Base-by-base conservation (phyloP, 2,888 invertebrate genomes). In the Resseliella maxima region DNA sequence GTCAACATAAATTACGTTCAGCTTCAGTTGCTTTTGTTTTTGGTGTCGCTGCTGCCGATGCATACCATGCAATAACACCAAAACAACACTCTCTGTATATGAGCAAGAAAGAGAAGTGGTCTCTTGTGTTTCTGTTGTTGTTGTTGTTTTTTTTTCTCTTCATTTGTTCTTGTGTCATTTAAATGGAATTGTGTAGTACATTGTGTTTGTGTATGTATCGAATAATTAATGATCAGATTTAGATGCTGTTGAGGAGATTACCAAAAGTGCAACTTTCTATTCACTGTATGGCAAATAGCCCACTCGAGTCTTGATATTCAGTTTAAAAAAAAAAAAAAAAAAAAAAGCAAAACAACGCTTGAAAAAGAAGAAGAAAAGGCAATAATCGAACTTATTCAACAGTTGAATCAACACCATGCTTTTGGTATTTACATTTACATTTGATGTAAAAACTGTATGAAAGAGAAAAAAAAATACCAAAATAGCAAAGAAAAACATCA, bases 191-290 rank as follows among this genome's bases (percentile, higher is more conserved):
- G 72, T 72, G 72, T 72, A 72, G 27, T 72, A 72, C 72, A 72
- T 31, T 72, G 72, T 72, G 72, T 72, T 72, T 72, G 72, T 35
- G 72, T 72, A 72, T 72, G 31, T 31, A 72, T 72, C 31, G 72
- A 72, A 72, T 72, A 72, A 72, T 72, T 72, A 72, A 72, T 72
- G 72, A 72, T 72, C 72, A 72, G 72, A 72, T 72, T 59, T 59
- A 59, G 59, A 59, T 59, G 59, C 59, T 12, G 59, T 59, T 72
- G 35, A 12, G 72, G 72, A 72, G 72, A 72, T 72, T 72, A 72
- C 31, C 31, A 15, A 72, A 72, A 72, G 72, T 72, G 72, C 72
- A 72, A 72, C 72, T 72, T 72, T 72, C 72, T 72, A 72, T 72
- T 72, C 72, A 72, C 24, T 3, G 24, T 59, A 10, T 59, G 21